Base-by-base conservation (phyloP, 2,797 vertebrate species). In the Urophycis tenuis region DNA sequence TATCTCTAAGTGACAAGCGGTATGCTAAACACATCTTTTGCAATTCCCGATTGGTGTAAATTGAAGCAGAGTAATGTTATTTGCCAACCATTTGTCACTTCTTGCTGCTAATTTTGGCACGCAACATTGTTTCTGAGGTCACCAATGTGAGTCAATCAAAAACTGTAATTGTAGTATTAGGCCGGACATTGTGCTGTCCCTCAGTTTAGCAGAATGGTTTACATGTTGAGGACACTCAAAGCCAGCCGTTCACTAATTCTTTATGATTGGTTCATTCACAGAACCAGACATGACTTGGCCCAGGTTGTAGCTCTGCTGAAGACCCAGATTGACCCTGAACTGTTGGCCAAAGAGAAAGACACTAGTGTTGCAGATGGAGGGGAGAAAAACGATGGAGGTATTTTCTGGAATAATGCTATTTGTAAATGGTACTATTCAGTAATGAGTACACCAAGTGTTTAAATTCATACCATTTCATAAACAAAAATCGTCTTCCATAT, bases 251-350 rank as follows among this genome's bases (percentile, higher is more conserved):
- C 17, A 60, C 53, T 60, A 25, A 60, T 60, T 8, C 53, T 25
- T 60, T 60, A n/a, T 25, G 53, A 60, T 60, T 60, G 53, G n/a
- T 60, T 60, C n/a, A 60, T 60, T 60, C 53, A 60, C 7, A 99
- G 98, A 92, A 94, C 93, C 77, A 91, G 98, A 87, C 96, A 95
- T 0, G 96, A 98, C 64, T 86, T 99, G 84, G 97, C 96, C 0
- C 95, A 98, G 88, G 95, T 96, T 6, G 89, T 99, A 5, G 95
- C 95, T 74, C 93, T 98, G 82, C 86, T 99, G 82, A 99, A 98
- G 93, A 97, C 97, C 14, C 97, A 99, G 78, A 98, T 99, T 41
- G 98, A 99, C 89, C 97, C 97, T 0, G 92, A 92, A 31, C 92
- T 99, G 31, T 79, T 99, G 82, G 96, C 95, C 86, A 95, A 83